Evolutionary conservation across 2,888 invertebrate genomes (phyloP).

Genomic region (Trichacis sp.): DNA sequence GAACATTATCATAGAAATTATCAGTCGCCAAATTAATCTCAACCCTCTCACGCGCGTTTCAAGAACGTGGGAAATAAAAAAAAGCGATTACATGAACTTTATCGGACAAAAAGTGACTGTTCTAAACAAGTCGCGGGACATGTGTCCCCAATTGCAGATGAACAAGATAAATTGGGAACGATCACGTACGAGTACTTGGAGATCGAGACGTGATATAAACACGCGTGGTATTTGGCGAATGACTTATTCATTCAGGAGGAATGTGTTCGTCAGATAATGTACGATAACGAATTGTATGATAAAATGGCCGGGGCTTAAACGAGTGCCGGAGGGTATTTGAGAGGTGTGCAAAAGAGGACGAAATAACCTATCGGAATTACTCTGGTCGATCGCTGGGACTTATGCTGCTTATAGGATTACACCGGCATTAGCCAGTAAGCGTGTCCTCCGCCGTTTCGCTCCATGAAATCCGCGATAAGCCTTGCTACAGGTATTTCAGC

Average conservation of each 20-base stretch:
- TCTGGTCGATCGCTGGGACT: conserved; percentile 63
- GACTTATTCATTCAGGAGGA: not conserved
- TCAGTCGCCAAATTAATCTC: too few relatives aligned
- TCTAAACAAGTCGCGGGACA: not conserved
- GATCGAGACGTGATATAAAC: not conserved
- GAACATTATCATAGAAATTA: too few relatives aligned
- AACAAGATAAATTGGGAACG: not conserved
- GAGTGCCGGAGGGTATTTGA: conserved; percentile 17
- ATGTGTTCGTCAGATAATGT: not conserved
- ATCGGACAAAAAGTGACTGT: too few relatives aligned
- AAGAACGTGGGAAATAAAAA: too few relatives aligned
- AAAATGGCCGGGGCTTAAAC: conserved; percentile 11
- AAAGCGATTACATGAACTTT: too few relatives aligned
- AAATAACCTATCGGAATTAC: conserved; percentile 59
- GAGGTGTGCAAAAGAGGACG: conserved; percentile 44
- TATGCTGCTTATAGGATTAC: conserved; percentile 66
- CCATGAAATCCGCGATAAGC: conserved; percentile 52
- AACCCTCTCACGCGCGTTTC: too few relatives aligned
- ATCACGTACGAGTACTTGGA: not conserved
- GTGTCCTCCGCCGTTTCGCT: conserved; percentile 53
- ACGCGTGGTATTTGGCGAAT: not conserved
- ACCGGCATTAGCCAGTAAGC: conserved; percentile 58
- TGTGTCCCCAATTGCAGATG: not conserved
- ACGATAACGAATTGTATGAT: conserved; percentile 3
- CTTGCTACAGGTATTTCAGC: conserved; percentile 45